Base-by-base conservation (phyloP, 2,888 invertebrate genomes). In the Eristalinus aeneus region DNA sequence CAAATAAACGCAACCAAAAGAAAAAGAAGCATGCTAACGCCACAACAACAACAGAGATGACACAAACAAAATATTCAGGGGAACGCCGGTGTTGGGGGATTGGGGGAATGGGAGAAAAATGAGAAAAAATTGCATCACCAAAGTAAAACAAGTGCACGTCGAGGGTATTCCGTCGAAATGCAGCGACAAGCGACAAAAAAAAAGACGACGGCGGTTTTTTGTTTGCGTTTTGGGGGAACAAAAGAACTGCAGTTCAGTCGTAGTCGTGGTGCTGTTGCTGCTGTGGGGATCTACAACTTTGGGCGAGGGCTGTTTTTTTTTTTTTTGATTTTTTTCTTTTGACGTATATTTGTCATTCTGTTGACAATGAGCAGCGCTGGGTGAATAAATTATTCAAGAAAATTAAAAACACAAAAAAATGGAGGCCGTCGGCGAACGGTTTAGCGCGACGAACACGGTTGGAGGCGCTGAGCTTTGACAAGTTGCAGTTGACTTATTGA, bases 371-470 rank as follows among this genome's bases (percentile, higher is more conserved):
- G 65, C 56, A 65, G 58, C 36, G 74, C 65, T 74, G 9, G 34
- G 56, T 39, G 74, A 74, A 74, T 56, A 74, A 65, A 74, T 73
- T 54, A 69, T 20, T 46, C 16, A 16, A 39, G 39, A n/a, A 39
- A 39, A 39, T 39, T 39, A 0, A 39, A 34, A 32, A 32, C 32
- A 34, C 12, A n/a, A n/a, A 39, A 39, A 39, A 39, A 46, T 27
- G 11, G 11, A 34, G 34, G 8, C 32, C 32, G 32, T 32, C 32
- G 34, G 27, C 2, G 2, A 5, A 34, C 34, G 34, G 8, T 34
- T 34, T 34, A 39, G 11, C 39, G 39, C n/a, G 39, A 46, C 39
- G 3, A 39, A 39, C 39, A 5, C 27, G n/a, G 46, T n/a, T 46
- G 46, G 16, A 16, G 46, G 46, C 8, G 46, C 46, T 46, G 46